Conservation (phyloP, 2,113 vertebrate genomes). For the Chrysochloris asiatica region DNA sequence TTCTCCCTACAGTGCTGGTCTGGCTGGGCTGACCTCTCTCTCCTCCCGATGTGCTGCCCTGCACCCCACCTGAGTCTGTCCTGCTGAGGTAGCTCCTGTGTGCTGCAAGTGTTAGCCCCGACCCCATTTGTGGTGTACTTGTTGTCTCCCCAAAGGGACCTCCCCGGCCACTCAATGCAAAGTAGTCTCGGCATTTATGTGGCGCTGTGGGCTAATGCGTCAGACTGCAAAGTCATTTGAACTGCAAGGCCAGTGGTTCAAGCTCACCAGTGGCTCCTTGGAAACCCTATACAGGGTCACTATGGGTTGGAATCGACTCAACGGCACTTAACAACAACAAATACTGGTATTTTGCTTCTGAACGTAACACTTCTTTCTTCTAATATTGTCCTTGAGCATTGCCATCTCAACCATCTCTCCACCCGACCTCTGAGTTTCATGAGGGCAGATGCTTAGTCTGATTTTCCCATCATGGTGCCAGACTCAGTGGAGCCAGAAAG, state of each 20-base stretch:
- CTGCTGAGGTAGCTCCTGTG: not conserved
- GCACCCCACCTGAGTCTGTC: not conserved
- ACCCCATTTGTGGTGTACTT: not conserved
- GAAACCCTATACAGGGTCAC: no score
- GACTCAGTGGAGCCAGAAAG: not conserved
- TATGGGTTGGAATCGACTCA: no score
- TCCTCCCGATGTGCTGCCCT: not conserved
- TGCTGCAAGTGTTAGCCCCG: not conserved
- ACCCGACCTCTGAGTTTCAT: not conserved
- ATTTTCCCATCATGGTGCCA: not conserved
- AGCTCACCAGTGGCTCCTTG: no score
- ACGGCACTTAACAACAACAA: no score
- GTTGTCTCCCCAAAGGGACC: not conserved
- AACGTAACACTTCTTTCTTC: not conserved
- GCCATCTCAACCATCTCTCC: accelerated
- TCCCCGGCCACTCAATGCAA: no score
- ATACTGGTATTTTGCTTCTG: no score
- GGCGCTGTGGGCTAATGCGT: no score
- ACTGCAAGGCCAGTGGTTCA: no score
- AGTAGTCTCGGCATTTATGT: not conserved
- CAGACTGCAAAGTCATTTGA: no score
- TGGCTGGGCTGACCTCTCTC: not conserved
- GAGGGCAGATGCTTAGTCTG: not conserved
- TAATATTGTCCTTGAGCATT: accelerated
- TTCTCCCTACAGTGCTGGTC: not conserved